Evolutionary conservation across 2,797 vertebrate genomes (phyloP), one percentile per base, ranked within the genome.

Genomic region (Malurus leucopterus): DNA sequence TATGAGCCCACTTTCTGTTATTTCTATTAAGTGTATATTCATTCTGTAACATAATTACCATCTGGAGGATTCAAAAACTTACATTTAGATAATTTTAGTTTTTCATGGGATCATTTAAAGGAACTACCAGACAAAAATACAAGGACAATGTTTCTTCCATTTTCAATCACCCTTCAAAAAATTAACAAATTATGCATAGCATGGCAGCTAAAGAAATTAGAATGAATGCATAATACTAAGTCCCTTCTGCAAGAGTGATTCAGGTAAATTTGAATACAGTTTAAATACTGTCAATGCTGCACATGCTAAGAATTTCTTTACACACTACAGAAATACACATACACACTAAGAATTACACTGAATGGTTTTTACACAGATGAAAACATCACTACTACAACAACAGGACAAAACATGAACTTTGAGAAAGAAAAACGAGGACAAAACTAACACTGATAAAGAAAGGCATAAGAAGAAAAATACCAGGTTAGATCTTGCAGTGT

Each of bases 401-500:
- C 30, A 92, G 62, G 71, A 95, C 74, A 95, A 91, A 93, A 91
- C 86, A 87, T 4, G 17, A 93, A 70, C 44, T 79, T 81, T 74
- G 79, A 63, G 89, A 93, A 91, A 93, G 71, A 74, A 92, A 91
- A 94, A 92, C 89, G 88, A 93, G 88, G 93, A 95, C 88, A 95
- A 95, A 96, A 95, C 91, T 93, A 96, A 96, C 79, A 96, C 63
- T 89, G 92, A 98, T 89, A 97, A 97, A 97, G 94, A 96, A 97
- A 97, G 94, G 92, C 88, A 91, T 96, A 97, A 98, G 95, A 96
- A 57, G 34, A 95, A 96, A 98, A 97, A 97, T 99, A 99, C 98
- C 98, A 99, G 98, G 97, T 99, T 98, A 98, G 98, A 98, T 99
- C 98, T 99, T 98, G 98, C 98, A 97, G 98, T 99, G 98, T 99